Conservation (phyloP, 1,140 invertebrate species). For the Bombyx mori region ASM3026992v2 NC_085114.1:10201001-10201500, state of each 20-base stretch:
- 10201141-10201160: constrained; percentile 85
- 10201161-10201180: constrained; percentile 61
- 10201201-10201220: background rate
- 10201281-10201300: no score
- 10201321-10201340: no score
- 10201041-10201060: constrained; percentile 79
- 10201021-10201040: constrained; percentile 63
- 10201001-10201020: constrained; percentile 23
- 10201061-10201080: constrained; percentile 83
- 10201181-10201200: background rate
- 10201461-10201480: constrained; percentile 85
- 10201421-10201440: constrained; percentile 72
- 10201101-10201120: constrained; percentile 93
- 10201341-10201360: no score
- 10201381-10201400: no score
- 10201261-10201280: background rate
- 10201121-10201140: constrained; percentile 86
- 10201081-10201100: constrained; percentile 83
- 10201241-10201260: background rate
- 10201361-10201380: no score
- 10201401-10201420: no score
- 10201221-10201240: background rate
- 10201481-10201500: constrained; percentile 89
- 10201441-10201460: constrained; percentile 81
- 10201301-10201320: no score